Evolutionary conservation across 2,888 invertebrate genomes (phyloP).

Genomic region (Cataglyphis rosenhaueri): DNA sequence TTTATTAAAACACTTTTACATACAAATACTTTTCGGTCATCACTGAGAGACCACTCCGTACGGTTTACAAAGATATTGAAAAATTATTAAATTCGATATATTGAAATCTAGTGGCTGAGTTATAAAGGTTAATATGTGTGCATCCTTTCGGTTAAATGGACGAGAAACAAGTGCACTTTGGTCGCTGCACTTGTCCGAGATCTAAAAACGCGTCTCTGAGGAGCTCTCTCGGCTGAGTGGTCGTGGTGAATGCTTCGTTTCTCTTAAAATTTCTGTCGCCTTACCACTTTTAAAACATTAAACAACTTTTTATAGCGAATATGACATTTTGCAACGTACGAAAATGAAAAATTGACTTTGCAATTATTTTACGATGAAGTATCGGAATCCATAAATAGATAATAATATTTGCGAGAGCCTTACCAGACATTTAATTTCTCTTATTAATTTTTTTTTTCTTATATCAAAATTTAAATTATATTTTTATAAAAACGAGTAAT

Average conservation of each 20-base stretch:
- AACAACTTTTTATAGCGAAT: constrained; percentile 2
- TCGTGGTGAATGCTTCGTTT: constrained; percentile 20
- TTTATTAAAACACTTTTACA: not conserved
- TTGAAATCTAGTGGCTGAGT: not conserved
- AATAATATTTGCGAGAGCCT: not conserved
- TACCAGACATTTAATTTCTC: not conserved
- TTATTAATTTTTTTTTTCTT: not conserved
- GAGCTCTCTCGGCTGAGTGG: constrained; percentile 51
- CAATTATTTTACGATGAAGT: not conserved
- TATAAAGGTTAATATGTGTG: constrained; percentile 20
- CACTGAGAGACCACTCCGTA: not conserved
- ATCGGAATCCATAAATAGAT: not conserved
- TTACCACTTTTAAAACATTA: constrained; percentile 30
- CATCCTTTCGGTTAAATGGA: constrained; percentile 24
- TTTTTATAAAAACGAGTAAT: not conserved
- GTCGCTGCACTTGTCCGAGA: constrained; percentile 32
- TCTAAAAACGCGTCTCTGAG: constrained; percentile 52
- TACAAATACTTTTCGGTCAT: not conserved
- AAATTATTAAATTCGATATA: not conserved
- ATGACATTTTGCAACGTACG: constrained; percentile 9
- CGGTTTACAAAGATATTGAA: not conserved
- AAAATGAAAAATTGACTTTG: constrained; percentile 24
- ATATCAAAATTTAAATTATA: not conserved
- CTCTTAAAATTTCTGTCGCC: constrained; percentile 39
- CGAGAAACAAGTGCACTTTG: constrained; percentile 39